These are phyloP conservation scores for Erythrocebus patas DNA, from an alignment of 2,113 vertebrate genomes.

Conservation along the genomic window DNA sequence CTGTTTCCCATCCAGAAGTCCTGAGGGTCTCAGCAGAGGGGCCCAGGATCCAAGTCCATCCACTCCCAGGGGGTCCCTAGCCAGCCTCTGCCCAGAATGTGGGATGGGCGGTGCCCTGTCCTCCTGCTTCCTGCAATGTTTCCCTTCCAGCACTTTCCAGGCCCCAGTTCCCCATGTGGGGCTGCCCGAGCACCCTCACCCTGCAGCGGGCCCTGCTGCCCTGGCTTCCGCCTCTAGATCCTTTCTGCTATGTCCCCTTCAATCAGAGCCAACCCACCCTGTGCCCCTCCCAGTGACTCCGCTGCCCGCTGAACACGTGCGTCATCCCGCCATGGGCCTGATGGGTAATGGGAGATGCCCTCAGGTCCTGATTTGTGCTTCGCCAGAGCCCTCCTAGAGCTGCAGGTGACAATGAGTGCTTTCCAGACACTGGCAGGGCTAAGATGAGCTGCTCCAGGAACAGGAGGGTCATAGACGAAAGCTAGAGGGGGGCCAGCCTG, in stretches of 20 bases:
- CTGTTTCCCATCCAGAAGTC: not conserved
- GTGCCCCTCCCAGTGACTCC: not conserved
- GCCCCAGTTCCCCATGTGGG: not conserved
- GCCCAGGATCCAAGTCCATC: not conserved
- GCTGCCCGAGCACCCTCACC: rapidly evolving
- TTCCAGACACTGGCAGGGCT: not conserved
- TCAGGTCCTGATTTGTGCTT: not conserved
- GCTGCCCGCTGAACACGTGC: rapidly evolving
- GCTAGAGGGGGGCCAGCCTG: not conserved
- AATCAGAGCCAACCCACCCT: not conserved
- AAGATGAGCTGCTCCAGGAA: not conserved
- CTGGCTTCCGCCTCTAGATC: not conserved
- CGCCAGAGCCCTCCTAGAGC: not conserved
- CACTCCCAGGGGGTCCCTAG: not conserved
- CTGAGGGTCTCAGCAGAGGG: not conserved
- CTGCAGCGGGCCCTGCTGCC: not conserved
- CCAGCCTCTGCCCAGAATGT: not conserved
- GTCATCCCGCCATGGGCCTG: rapidly evolving
- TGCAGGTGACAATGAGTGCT: not conserved
- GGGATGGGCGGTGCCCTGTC: rapidly evolving
- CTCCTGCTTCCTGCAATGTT: not conserved
- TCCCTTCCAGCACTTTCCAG: not conserved
- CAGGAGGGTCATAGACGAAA: not conserved
- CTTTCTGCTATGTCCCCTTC: not conserved
- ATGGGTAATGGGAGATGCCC: rapidly evolving